A percentile compares a stretch with the other conserved stretches of the same genome.
Conservation (phyloP, 2,888 invertebrate genomes). For the Heliconius hortense region DNA sequence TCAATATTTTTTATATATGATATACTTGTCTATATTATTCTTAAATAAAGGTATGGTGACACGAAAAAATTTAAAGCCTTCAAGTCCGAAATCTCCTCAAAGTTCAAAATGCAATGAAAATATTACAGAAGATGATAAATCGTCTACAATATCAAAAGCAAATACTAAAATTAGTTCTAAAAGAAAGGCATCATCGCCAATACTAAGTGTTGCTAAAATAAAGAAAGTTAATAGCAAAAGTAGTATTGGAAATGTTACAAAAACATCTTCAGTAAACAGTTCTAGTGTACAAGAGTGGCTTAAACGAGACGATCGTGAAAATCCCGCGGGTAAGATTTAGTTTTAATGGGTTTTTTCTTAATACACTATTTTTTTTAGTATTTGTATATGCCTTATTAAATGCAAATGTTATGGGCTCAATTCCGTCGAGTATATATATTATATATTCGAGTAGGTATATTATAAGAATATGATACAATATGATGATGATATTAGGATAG, state of each 20-base stretch:
- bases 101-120: neutral
- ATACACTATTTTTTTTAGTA: too few species aligned
- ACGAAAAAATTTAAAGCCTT: conserved; percentile 31
- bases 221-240: conserved; percentile 37
- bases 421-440: too few species aligned
- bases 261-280: conserved; percentile 34
- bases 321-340: conserved; percentile 20
- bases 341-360: too few species aligned
- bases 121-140: conserved; percentile 9
- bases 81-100: neutral
- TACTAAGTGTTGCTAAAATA: conserved; percentile 43
- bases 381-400: too few species aligned
- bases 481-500: too few species aligned
- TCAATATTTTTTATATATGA: neutral
- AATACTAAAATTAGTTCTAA: conserved; percentile 21
- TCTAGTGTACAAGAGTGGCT: conserved; percentile 63
- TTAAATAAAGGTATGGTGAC: conserved; percentile 27
- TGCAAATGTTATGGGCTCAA: too few species aligned
- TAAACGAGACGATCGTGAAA: conserved; percentile 45
- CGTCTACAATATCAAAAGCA: conserved; percentile 44
- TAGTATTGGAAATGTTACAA: neutral
- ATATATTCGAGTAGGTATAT: too few species aligned
- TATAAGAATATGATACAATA: too few species aligned
- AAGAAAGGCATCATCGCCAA: conserved; percentile 35
- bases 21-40: neutral